A percentile compares a stretch with the other conserved stretches of the same genome.
These are phyloP conservation scores for Stomorhina lunata DNA, from an alignment of 2,888 invertebrate genomes.

Conservation along the genomic window DNA sequence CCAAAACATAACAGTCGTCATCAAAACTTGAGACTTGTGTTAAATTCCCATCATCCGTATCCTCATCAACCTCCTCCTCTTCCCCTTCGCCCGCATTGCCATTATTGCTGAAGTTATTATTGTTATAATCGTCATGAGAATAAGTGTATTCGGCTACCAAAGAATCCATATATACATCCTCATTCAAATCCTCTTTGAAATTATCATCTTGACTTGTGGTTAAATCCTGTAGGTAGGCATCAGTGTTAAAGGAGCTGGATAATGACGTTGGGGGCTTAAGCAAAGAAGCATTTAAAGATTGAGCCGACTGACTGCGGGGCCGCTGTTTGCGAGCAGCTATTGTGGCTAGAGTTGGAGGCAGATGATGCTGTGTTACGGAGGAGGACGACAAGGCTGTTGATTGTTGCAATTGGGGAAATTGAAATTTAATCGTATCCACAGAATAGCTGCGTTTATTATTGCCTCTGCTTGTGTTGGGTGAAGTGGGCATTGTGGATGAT, in stretches of 20 bases:
- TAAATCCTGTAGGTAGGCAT: slow-evolving; percentile 6
- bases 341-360: background rate
- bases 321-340: slow-evolving; percentile 36
- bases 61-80: slow-evolving; percentile 40
- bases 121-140: slow-evolving; percentile 50
- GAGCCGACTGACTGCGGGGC: slow-evolving; percentile 58
- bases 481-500: slow-evolving; percentile 4
- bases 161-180: slow-evolving; percentile 54
- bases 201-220: slow-evolving; percentile 35
- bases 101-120: slow-evolving; percentile 22
- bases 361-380: background rate
- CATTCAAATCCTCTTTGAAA: slow-evolving; percentile 40
- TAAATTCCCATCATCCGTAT: slow-evolving; percentile 56
- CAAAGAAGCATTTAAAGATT: slow-evolving; percentile 32
- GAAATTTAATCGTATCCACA: slow-evolving; percentile 59
- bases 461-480: background rate
- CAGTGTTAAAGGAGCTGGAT: background rate
- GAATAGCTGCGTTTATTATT: slow-evolving; percentile 58
- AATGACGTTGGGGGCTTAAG: background rate
- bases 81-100: slow-evolving; percentile 7
- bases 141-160: slow-evolving; percentile 56
- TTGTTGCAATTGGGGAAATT: slow-evolving; percentile 52
- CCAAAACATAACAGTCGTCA: slow-evolving; percentile 71
- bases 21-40: slow-evolving; percentile 72
- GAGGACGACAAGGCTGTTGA: background rate